phyloP scores from a whole-genome alignment of 2,888 invertebrate genomes.

The Choristoneura rosaceana region DNA sequence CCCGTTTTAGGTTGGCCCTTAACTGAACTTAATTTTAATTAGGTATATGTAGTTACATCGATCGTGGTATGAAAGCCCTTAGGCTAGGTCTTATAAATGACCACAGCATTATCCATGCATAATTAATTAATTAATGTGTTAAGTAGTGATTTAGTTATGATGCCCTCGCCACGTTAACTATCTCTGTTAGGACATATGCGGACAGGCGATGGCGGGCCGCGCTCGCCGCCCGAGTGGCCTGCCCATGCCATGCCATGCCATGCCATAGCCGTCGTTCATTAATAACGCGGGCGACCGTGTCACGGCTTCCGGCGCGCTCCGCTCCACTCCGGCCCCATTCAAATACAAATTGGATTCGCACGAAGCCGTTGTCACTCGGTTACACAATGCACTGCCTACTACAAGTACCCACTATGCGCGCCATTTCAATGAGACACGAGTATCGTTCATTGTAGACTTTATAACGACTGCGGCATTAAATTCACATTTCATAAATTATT shows the following conservation, averaged over 20 bases:
- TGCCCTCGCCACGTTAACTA: conserved; percentile 12
- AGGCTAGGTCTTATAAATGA: neutral
- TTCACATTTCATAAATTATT: conserved; percentile 18
- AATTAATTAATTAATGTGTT: neutral
- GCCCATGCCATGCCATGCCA: no score
- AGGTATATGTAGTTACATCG: neutral
- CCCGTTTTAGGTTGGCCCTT: no score
- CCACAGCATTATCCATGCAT: neutral
- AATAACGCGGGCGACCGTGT: conserved; percentile 75
- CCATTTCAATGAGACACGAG: conserved; percentile 46
- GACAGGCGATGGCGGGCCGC: conserved; percentile 23
- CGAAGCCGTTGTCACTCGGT: conserved; percentile 57
- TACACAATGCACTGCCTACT: conserved; percentile 59
- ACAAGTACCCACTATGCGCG: conserved; percentile 53
- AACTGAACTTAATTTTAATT: neutral
- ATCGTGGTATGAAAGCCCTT: neutral
- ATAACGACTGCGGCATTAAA: conserved; percentile 1
- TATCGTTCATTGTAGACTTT: conserved; percentile 20
- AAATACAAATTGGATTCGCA: conserved; percentile 77
- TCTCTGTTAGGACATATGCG: conserved; percentile 33
- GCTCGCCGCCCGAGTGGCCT: conserved; percentile 8
- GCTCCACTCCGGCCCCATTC: conserved; percentile 60
- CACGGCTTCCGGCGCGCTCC: conserved; percentile 74
- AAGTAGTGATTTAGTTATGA: neutral
- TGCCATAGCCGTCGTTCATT: conserved; percentile 56